Evolutionary conservation across 2,113 vertebrate species (phyloP).

Genomic region (Bagarius yarrelli): DNA sequence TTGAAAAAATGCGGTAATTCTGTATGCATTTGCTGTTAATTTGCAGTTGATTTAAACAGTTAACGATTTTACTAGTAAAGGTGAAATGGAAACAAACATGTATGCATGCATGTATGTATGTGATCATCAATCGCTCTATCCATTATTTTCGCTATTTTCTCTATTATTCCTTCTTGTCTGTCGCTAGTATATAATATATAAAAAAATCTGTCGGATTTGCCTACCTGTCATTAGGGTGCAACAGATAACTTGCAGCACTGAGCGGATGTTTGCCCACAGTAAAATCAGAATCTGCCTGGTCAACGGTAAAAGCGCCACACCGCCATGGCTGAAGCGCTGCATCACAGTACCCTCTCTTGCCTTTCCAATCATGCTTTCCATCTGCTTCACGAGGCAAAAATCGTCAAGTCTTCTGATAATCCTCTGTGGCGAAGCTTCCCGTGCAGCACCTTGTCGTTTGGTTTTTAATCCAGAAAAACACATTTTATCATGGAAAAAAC

Average conservation of each 20-base stretch:
- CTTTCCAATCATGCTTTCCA: slow-evolving; percentile 55
- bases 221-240: slow-evolving; percentile 71
- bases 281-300: slow-evolving; percentile 70
- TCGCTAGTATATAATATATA: not conserved
- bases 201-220: not conserved
- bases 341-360: slow-evolving; percentile 56
- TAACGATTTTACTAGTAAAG: not conserved
- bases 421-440: slow-evolving; percentile 54
- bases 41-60: too few relatives aligned
- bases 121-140: not conserved
- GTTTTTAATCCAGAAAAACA: slow-evolving; percentile 50
- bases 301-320: slow-evolving; percentile 70
- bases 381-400: slow-evolving; percentile 36
- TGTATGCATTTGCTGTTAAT: too few relatives aligned
- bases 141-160: too few relatives aligned
- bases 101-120: not conserved
- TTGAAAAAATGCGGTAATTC: too few relatives aligned
- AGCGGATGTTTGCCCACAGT: slow-evolving; percentile 71
- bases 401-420: slow-evolving; percentile 72
- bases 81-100: not conserved
- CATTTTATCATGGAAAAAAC: slow-evolving; percentile 56
- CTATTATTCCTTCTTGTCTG: not conserved
- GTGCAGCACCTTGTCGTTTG: slow-evolving; percentile 51
- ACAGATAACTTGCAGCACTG: slow-evolving; percentile 74
- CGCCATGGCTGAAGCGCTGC: slow-evolving; percentile 64